Percentiles rank a stretch among this genome's conserved stretches.
phyloP scores from a whole-genome alignment of 2,888 invertebrate genomes.

The Trachelus iudaicus region DNA sequence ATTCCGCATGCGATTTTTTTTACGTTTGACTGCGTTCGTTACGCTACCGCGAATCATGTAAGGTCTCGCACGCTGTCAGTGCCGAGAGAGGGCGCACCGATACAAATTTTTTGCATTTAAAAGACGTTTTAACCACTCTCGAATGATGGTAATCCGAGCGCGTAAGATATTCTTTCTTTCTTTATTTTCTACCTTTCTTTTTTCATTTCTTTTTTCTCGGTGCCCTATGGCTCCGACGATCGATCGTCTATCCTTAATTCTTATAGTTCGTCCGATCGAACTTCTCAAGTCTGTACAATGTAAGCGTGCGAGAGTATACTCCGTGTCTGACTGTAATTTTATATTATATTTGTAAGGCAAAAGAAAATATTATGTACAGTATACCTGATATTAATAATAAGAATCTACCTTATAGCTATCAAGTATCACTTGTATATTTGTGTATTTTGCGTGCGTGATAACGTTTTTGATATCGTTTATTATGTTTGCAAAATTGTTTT shows the following conservation, averaged over 20 bases:
- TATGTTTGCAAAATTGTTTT: neutral
- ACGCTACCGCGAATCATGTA: too few species aligned
- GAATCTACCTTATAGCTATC: slow-evolving; percentile 54
- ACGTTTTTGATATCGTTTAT: neutral
- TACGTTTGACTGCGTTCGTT: neutral
- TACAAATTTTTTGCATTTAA: neutral
- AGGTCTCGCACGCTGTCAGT: neutral
- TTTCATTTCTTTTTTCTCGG: neutral
- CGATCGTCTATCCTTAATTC: neutral
- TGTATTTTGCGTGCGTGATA: neutral
- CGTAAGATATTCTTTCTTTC: neutral
- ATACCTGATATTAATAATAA: slow-evolving; percentile 64
- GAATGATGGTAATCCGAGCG: neutral
- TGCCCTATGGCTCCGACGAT: neutral
- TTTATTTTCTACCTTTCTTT: neutral
- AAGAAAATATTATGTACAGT: slow-evolving; percentile 62
- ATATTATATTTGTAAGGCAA: slow-evolving; percentile 64
- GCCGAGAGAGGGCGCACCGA: neutral
- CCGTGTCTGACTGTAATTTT: slow-evolving; percentile 63
- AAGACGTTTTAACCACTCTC: neutral
- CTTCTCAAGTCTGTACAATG: slow-evolving; percentile 36
- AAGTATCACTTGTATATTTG: neutral
- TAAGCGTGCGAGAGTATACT: slow-evolving; percentile 47
- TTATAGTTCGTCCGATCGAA: slow-evolving; percentile 32
- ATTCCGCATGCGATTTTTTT: neutral